phyloP scores from a whole-genome alignment of 2,113 vertebrate genomes.

The Dendrocopos noguchii region DNA sequence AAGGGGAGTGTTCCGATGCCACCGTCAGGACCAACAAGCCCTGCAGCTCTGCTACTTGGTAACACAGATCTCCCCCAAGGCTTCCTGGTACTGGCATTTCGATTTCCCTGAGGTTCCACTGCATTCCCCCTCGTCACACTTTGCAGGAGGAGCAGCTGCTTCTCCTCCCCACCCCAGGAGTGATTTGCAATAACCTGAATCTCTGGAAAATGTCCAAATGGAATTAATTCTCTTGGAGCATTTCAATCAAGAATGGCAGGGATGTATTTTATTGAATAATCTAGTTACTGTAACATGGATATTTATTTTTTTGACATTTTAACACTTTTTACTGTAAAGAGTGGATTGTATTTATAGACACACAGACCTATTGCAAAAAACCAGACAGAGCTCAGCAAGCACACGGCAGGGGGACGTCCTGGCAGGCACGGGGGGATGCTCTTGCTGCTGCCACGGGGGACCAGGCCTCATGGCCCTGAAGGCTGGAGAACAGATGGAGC shows the following conservation, averaged over 20 bases:
- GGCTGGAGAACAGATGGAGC: slow-evolving; percentile 63
- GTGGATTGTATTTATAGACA: slow-evolving; percentile 78
- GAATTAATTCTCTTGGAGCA: slow-evolving; percentile 81
- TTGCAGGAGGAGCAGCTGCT: slow-evolving; percentile 70
- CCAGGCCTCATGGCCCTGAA: slow-evolving; percentile 68
- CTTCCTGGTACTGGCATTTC: slow-evolving; percentile 59
- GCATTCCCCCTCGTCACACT: slow-evolving; percentile 66
- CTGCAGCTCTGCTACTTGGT: slow-evolving; percentile 93
- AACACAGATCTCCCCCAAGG: slow-evolving; percentile 68
- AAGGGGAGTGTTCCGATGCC: slow-evolving; percentile 95
- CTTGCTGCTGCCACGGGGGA: slow-evolving; percentile 76
- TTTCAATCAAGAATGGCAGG: slow-evolving; percentile 95
- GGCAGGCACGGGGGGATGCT: slow-evolving; percentile 7
- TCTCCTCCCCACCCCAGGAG: slow-evolving; percentile 73
- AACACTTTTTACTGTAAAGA: slow-evolving; percentile 86
- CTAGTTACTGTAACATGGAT: slow-evolving; percentile 92
- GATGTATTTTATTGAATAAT: slow-evolving; percentile 93
- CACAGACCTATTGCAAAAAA: slow-evolving; percentile 77
- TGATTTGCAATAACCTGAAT: slow-evolving; percentile 85
- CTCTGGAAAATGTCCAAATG: slow-evolving; percentile 80
- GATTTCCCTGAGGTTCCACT: slow-evolving; percentile 51
- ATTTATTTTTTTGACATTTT: slow-evolving; percentile 93
- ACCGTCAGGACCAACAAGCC: slow-evolving; percentile 95
- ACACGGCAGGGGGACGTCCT: slow-evolving; percentile 61
- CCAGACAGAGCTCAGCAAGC: slow-evolving; percentile 47